Base-by-base conservation (phyloP, 1,140 invertebrate genomes). In the Campoletis sonorensis region DNA sequence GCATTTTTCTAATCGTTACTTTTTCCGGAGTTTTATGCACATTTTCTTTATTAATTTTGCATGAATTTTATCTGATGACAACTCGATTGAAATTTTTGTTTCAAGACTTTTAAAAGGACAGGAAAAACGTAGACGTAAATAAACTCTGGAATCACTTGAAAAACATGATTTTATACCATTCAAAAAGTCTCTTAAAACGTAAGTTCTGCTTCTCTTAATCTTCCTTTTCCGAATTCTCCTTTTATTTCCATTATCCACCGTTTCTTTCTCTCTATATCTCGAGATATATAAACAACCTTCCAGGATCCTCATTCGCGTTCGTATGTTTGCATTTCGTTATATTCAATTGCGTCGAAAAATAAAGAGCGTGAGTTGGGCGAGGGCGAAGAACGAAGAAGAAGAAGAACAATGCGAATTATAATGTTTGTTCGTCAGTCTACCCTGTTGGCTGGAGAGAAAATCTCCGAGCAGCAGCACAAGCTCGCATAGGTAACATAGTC, bases 321-420 rank as follows among this genome's bases (percentile, higher is more conserved):
- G 88, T 81, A 85, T 91, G 86, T 92, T 91, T 92, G 88, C 90
- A 90, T 92, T 91, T 91, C 90, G 90, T 92, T 92, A 91, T 90
- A 89, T 91, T 90, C 90, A 90, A 91, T 91, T 89, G 89, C 64
- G 85, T 86, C 87, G 84, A 87, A 83, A 86, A 87, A 88, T 89
- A 88, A 88, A 89, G 84, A 87, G 87, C 88, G 21, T 45, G 54
- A 68, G 13, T n/a, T n/a, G 21, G 21, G 10, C 16, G 49, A 18
- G 71, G 21, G 54, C 18, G 21, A 37, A n/a, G 61, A 23, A 37
- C 1, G 61, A 23, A 79, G 30, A 33, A 33, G 76, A 76, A 79
- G 79, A 83, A 88, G 90, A 91, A 91, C 90, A 92, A 92, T 91
- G 88, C 85, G 86, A 91, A 90, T 90, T 90, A 90, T 88, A 88